These are phyloP conservation scores for Syngnathus rostellatus DNA, from an alignment of 2,797 vertebrate species.

Conservation along the genomic window DNA sequence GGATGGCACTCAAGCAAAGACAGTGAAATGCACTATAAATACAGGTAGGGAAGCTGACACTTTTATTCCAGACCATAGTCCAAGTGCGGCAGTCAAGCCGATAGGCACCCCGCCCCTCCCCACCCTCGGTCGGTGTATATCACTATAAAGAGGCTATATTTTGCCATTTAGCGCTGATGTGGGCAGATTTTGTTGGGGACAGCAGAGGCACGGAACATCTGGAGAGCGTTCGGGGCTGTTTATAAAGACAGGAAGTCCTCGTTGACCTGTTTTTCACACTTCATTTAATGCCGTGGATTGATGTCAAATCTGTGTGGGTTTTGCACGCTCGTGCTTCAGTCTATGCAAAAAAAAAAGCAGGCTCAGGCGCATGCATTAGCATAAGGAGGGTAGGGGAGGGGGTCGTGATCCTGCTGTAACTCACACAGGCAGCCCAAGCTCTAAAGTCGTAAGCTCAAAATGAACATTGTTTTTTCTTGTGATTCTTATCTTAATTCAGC, in stretches of 20 bases:
- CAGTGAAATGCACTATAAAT: conserved; percentile 48
- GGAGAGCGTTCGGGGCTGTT: conserved; percentile 59
- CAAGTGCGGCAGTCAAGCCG: conserved; percentile 41
- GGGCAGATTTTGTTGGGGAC: conserved; percentile 54
- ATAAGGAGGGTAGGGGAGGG: conserved; percentile 12
- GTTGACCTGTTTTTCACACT: conserved; percentile 67
- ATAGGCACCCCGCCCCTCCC: conserved; percentile 24
- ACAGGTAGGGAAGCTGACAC: conserved; percentile 39
- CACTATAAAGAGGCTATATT: conserved; percentile 66
- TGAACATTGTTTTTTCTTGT: background rate
- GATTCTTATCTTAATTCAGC: background rate
- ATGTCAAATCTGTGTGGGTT: conserved; percentile 45
- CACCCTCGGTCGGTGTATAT: conserved; percentile 49
- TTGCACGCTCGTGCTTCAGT: conserved; percentile 13
- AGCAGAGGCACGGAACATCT: conserved; percentile 59
- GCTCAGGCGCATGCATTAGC: conserved; percentile 18
- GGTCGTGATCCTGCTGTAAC: conserved; percentile 15
- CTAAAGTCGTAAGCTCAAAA: background rate
- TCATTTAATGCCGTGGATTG: conserved; percentile 64
- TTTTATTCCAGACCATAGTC: conserved; percentile 52
- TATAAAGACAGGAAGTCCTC: conserved; percentile 66
- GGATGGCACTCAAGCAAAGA: conserved; percentile 41
- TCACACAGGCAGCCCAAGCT: conserved; percentile 7
- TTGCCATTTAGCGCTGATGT: conserved; percentile 60
- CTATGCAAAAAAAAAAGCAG: conserved; percentile 6